phyloP scores from a whole-genome alignment of 2,797 vertebrate species.

The Oceanodroma leucorhoa region DNA sequence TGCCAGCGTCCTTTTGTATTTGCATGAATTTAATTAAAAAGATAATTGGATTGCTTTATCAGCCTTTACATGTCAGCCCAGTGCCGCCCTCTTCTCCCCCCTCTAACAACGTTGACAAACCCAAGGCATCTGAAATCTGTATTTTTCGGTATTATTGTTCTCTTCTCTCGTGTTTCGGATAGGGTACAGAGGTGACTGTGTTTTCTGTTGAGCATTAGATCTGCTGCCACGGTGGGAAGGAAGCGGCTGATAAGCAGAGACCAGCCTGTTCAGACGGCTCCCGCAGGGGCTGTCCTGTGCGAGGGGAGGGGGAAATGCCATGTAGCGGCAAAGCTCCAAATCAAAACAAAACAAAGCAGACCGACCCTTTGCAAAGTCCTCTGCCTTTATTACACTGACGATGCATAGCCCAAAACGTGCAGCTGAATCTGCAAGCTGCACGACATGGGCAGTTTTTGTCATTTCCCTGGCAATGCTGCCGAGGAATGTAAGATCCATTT shows the following conservation, averaged over 20 bases:
- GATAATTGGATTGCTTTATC: slow-evolving; percentile 45
- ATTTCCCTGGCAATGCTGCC: neutral
- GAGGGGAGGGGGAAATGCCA: neutral
- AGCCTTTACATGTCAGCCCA: neutral
- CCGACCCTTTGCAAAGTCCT: neutral
- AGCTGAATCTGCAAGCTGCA: neutral
- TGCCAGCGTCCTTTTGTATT: neutral
- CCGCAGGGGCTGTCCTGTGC: neutral
- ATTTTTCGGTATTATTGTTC: neutral
- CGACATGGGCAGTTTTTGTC: neutral
- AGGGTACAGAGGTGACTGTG: neutral
- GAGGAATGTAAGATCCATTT: neutral
- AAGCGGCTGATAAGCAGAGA: slow-evolving; percentile 10
- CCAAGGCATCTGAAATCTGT: neutral
- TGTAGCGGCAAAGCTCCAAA: neutral
- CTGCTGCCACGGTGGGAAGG: neutral
- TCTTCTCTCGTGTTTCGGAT: neutral
- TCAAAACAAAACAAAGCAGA: neutral
- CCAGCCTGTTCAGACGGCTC: neutral
- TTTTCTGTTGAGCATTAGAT: neutral
- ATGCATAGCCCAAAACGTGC: fast-evolving
- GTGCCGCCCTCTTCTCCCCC: neutral
- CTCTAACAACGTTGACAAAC: neutral
- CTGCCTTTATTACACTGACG: neutral
- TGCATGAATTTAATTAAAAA: slow-evolving; percentile 40